Percentiles rank a stretch among this genome's conserved stretches.
These are phyloP conservation scores for Cnemophilus loriae DNA, from an alignment of 2,113 vertebrate species.

Conservation along the genomic window DNA sequence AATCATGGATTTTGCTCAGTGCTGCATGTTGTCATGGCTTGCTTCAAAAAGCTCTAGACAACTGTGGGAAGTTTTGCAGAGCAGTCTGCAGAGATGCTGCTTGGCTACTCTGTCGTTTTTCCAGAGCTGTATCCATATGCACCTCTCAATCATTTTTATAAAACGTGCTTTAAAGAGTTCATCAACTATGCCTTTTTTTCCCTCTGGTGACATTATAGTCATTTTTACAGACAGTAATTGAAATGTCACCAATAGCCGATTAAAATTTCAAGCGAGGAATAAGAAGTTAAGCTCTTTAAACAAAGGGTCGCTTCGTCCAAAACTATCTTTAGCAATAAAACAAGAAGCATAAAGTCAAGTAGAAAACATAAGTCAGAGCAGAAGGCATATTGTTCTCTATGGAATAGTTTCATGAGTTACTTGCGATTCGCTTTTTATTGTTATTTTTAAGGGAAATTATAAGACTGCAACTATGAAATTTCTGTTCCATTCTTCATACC, in stretches of 20 bases:
- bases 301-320: conserved; percentile 11
- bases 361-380: background rate
- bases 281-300: conserved; percentile 34
- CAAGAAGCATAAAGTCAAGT: background rate
- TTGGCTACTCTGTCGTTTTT: background rate
- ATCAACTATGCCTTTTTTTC: background rate
- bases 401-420: background rate
- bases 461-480: background rate
- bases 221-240: conserved; percentile 11
- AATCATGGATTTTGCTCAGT: background rate
- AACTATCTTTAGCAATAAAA: conserved; percentile 10
- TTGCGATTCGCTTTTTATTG: background rate
- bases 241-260: background rate
- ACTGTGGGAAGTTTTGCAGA: background rate
- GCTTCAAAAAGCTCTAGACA: background rate
- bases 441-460: background rate
- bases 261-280: background rate
- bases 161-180: background rate
- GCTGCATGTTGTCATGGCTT: background rate
- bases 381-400: background rate
- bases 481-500: background rate
- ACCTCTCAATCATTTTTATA: background rate
- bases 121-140: background rate
- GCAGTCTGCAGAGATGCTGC: background rate
- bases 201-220: background rate